phyloP scores from a whole-genome alignment of 2,797 vertebrate species.

The Cephalopachus bancanus region DNA sequence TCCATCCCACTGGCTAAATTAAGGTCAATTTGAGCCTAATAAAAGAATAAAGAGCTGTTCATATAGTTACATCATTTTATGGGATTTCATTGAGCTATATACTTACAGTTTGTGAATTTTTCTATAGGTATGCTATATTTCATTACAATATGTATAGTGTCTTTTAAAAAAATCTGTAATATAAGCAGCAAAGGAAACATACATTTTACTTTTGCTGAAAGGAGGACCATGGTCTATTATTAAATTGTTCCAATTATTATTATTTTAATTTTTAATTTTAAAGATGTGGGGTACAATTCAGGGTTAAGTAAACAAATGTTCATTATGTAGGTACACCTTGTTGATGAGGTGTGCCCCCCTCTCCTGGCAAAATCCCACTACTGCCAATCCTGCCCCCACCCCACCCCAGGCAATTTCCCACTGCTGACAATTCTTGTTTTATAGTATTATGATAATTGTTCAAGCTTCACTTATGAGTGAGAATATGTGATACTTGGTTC shows the following conservation, averaged over 20 bases:
- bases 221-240: not conserved
- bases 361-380: no score
- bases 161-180: not conserved
- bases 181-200: not conserved
- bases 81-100: constrained; percentile 23
- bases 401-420: no score
- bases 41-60: constrained; percentile 39
- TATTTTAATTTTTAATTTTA: no score
- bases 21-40: not conserved
- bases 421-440: no score
- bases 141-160: not conserved
- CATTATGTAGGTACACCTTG: no score
- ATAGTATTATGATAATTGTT: no score
- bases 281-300: no score
- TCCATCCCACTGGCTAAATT: not conserved
- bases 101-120: constrained; percentile 17
- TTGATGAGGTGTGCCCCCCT: no score
- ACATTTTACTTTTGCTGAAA: constrained; percentile 37
- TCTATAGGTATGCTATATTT: not conserved
- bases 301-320: no score
- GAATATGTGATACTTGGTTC: no score
- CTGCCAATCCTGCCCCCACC: no score
- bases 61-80: constrained; percentile 22
- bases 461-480: no score
- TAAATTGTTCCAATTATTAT: not conserved